These are phyloP conservation scores for Rhombomys opimus DNA, from an alignment of 2,113 vertebrate species.

Conservation along the genomic window DNA sequence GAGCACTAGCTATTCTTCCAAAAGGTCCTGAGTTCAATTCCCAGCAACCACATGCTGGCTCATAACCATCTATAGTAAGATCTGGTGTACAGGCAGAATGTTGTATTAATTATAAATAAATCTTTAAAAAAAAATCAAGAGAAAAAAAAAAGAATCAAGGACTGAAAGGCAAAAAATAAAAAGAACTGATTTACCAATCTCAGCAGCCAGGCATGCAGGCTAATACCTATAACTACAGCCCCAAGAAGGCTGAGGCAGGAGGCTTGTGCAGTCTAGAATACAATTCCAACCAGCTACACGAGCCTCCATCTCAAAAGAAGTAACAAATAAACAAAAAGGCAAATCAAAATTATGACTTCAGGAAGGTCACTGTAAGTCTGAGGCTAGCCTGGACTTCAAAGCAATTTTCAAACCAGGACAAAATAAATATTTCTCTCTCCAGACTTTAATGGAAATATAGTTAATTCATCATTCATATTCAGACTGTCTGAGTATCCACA, in stretches of 20 bases:
- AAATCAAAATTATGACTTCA: background rate
- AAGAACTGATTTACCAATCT: background rate
- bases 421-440: background rate
- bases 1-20: no score
- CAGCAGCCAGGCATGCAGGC: background rate
- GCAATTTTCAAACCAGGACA: background rate
- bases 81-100: no score
- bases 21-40: no score
- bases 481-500: background rate
- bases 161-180: background rate
- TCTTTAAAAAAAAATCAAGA: no score
- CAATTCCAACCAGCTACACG: background rate
- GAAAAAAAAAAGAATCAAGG: background rate
- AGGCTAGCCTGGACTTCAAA: background rate
- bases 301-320: background rate
- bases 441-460: constrained; percentile 30
- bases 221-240: background rate
- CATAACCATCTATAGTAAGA: no score
- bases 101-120: no score
- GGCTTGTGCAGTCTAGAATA: background rate
- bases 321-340: background rate
- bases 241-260: background rate
- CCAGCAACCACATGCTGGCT: no score
- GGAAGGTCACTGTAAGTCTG: background rate
- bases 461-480: constrained; percentile 6